Conservation (phyloP, 2,797 vertebrate species). For the Amblyopsis hoosieri region DNA sequence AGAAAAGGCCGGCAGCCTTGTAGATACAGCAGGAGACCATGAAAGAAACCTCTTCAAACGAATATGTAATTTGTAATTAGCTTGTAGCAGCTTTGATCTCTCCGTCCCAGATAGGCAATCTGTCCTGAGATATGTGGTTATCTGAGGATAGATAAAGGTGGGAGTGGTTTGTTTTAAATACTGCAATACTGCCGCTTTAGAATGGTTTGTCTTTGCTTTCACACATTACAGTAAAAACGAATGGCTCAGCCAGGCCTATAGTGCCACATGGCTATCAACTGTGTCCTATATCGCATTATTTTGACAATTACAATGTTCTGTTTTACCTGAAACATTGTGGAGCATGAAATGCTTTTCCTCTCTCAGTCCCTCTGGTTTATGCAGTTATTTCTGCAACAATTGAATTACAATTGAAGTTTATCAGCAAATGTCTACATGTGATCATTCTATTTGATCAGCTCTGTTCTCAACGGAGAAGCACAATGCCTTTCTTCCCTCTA, state of each 20-base stretch:
- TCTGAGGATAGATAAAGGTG: conserved; percentile 58
- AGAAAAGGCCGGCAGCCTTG: no score
- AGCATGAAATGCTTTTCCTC: no score
- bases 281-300: conserved; percentile 16
- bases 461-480: conserved; percentile 27
- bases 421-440: conserved; percentile 43
- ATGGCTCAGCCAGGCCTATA: conserved; percentile 47
- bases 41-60: no score
- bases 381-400: conserved; percentile 28
- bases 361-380: no score
- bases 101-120: conserved; percentile 54
- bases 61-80: no score
- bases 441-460: conserved; percentile 55
- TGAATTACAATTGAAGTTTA: conserved; percentile 29
- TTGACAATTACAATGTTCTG: not conserved
- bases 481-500: conserved; percentile 9
- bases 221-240: conserved; percentile 48
- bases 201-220: conserved; percentile 57
- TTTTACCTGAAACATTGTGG: no score
- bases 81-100: conserved; percentile 51
- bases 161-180: conserved; percentile 20
- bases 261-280: conserved; percentile 56
- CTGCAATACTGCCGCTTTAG: conserved; percentile 28
- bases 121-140: conserved; percentile 45
- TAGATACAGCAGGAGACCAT: no score